phyloP scores from a whole-genome alignment of 1,140 invertebrate genomes.

The Pantala flavescens region DNA sequence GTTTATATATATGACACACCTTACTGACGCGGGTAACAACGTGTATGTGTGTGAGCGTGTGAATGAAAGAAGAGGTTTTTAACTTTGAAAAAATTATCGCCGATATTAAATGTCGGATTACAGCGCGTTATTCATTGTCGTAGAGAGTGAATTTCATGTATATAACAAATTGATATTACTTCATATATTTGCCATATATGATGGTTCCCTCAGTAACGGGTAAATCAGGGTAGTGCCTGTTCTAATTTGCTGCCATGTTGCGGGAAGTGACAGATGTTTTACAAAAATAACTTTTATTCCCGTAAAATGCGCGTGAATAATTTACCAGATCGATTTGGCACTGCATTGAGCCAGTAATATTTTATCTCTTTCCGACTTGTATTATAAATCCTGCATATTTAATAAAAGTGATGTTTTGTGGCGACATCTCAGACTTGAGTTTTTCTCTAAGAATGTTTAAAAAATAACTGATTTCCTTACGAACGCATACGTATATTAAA shows the following conservation, averaged over 20 bases:
- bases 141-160: conserved; percentile 10
- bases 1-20: neutral
- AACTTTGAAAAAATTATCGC: neutral
- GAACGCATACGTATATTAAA: neutral
- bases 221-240: conserved; percentile 8
- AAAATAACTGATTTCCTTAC: neutral
- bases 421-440: neutral
- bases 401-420: neutral
- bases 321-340: neutral
- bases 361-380: neutral
- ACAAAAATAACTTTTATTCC: neutral
- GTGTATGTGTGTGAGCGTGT: neutral
- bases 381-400: neutral
- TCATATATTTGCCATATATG: neutral
- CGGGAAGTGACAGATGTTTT: neutral
- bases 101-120: neutral
- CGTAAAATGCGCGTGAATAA: neutral
- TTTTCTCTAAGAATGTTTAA: neutral
- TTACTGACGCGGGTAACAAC: neutral
- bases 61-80: neutral
- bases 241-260: neutral
- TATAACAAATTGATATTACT: conserved; percentile 11
- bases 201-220: conserved; percentile 1
- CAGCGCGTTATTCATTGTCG: neutral
- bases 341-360: conserved; percentile 5